phyloP scores from a whole-genome alignment of 2,888 invertebrate species.

The Tillus elongatus region DNA sequence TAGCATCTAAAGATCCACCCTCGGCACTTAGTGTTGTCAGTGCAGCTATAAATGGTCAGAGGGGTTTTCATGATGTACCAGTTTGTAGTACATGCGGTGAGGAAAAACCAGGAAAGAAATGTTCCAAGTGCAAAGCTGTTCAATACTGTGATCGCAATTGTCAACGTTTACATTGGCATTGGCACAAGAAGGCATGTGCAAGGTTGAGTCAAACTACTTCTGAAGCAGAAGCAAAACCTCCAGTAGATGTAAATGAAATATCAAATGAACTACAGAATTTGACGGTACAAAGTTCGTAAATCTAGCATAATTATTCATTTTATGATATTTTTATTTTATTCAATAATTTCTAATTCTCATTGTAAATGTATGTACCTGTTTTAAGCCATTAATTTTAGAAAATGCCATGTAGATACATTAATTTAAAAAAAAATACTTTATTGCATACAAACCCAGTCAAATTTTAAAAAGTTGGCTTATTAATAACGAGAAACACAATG shows the following conservation, averaged over 20 bases:
- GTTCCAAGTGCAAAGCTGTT: constrained; percentile 87
- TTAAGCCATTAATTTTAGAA: too few species aligned
- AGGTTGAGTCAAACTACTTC: constrained; percentile 43
- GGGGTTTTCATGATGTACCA: constrained; percentile 64
- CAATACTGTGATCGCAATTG: constrained; percentile 92
- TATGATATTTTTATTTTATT: too few species aligned
- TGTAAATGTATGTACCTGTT: too few species aligned
- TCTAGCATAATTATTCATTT: too few species aligned
- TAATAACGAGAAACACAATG: too few species aligned
- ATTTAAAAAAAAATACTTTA: too few species aligned
- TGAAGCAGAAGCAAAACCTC: constrained; percentile 17
- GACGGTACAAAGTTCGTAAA: constrained; percentile 23
- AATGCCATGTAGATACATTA: too few species aligned
- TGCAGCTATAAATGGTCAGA: constrained; percentile 80
- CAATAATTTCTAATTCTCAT: too few species aligned
- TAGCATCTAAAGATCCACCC: constrained; percentile 65
- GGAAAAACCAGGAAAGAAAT: constrained; percentile 84
- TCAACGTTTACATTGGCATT: constrained; percentile 87
- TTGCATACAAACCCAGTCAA: too few species aligned
- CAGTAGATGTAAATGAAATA: constrained; percentile 28
- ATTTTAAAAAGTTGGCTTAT: too few species aligned
- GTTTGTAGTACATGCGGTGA: constrained; percentile 82
- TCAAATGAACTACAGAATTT: constrained; percentile 32
- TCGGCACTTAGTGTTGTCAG: constrained; percentile 63
- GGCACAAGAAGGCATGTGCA: constrained; percentile 79